Conservation (phyloP, 2,113 vertebrate genomes). For the Osmerus eperlanus region DNA sequence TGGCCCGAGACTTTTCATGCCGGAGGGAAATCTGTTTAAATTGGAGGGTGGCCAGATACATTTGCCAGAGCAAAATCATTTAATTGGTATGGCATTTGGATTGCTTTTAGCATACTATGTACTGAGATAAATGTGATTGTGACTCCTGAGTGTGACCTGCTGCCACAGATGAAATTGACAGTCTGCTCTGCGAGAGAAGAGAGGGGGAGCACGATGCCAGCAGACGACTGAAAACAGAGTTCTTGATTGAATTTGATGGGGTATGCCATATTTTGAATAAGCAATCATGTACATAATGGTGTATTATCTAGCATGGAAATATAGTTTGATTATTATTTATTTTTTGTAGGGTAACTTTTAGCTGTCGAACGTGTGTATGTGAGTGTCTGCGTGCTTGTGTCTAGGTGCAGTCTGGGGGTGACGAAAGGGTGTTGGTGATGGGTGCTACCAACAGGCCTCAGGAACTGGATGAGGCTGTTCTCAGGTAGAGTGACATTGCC, state of each 20-base stretch:
- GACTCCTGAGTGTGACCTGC: not conserved
- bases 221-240: conserved; percentile 87
- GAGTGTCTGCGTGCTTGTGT: not conserved
- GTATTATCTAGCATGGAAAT: too few species aligned
- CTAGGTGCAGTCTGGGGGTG: conserved; percentile 83
- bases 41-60: too few species aligned
- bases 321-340: not conserved
- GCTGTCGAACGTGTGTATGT: not conserved
- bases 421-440: conserved; percentile 89
- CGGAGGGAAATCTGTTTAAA: too few species aligned
- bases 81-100: not conserved
- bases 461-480: conserved; percentile 88
- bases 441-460: conserved; percentile 91
- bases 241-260: conserved; percentile 90
- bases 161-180: conserved; percentile 85
- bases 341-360: not conserved
- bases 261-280: conserved; percentile 58
- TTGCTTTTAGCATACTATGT: not conserved
- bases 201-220: conserved; percentile 91
- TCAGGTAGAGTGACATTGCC: conserved; percentile 70
- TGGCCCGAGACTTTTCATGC: too few species aligned
- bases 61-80: too few species aligned
- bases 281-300: too few species aligned
- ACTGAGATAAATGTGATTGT: not conserved
- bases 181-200: conserved; percentile 87